A percentile compares a stretch with the other conserved stretches of the same genome.
Conservation (phyloP, 2,113 vertebrate species). For the Porphyrio hochstetteri region DNA sequence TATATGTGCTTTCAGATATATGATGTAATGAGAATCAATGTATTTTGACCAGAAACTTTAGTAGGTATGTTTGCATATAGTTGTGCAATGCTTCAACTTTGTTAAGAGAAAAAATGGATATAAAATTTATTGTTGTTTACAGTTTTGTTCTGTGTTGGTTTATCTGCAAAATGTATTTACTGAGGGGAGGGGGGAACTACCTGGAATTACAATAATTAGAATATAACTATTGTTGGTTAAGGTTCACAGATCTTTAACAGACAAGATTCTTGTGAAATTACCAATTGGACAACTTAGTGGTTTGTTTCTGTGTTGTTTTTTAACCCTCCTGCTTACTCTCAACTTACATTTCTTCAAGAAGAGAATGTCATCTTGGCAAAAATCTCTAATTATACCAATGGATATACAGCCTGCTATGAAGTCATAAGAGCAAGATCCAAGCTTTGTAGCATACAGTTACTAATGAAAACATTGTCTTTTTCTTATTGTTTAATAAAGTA, state of each 20-base stretch:
- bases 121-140: not conserved
- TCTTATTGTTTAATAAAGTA: not conserved
- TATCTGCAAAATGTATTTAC: not conserved
- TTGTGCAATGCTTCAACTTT: not conserved
- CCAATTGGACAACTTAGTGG: not conserved
- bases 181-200: fast-evolving
- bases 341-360: not conserved
- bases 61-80: not conserved
- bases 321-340: not conserved
- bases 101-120: not conserved
- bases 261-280: not conserved
- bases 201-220: not conserved
- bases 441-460: not conserved
- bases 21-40: not conserved
- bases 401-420: not conserved
- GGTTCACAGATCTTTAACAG: not conserved
- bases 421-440: not conserved
- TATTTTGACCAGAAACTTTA: not conserved
- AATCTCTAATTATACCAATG: not conserved
- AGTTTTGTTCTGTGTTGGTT: not conserved
- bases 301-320: not conserved
- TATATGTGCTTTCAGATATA: not conserved
- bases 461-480: not conserved
- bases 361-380: not conserved
- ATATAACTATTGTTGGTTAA: not conserved